These are phyloP conservation scores for Diadegma fenestrale DNA, from an alignment of 2,888 invertebrate genomes.

Conservation along the genomic window DNA sequence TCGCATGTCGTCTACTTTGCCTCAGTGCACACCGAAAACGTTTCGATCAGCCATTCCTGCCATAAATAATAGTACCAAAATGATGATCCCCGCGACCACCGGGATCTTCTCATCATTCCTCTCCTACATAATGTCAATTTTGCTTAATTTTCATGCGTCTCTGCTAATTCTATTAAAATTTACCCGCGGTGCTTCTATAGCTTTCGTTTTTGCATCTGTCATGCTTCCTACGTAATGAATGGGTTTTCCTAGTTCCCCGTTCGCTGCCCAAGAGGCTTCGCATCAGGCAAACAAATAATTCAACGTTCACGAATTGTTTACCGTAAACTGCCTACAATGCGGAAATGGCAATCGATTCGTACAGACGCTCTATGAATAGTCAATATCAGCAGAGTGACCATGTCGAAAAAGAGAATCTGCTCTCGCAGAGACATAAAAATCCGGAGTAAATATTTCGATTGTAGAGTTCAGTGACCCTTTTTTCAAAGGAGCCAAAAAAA, in stretches of 20 bases:
- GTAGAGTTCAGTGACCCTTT: slow-evolving; percentile 12
- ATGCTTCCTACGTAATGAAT: background rate
- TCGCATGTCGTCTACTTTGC: slow-evolving; percentile 56
- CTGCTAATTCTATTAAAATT: background rate
- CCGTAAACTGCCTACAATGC: background rate
- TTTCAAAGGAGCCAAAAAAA: slow-evolving; percentile 20
- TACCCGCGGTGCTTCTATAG: background rate
- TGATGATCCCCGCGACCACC: slow-evolving; percentile 3
- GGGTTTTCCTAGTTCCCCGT: background rate
- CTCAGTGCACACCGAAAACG: slow-evolving; percentile 63
- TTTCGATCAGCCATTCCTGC: slow-evolving; percentile 67
- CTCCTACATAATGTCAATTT: slow-evolving; percentile 10
- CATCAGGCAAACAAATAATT: background rate
- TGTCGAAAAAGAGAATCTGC: background rate
- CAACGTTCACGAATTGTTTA: background rate
- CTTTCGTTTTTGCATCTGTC: background rate
- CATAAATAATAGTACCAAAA: slow-evolving; percentile 66
- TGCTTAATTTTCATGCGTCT: background rate
- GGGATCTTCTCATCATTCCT: background rate
- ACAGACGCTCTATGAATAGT: background rate
- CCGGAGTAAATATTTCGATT: background rate
- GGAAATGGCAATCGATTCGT: background rate
- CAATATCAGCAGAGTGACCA: background rate
- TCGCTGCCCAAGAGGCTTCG: background rate
- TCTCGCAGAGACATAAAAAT: background rate